Evolutionary conservation across 2,113 vertebrate species (phyloP).

Genomic region (Gnathonemus longibarbis): DNA sequence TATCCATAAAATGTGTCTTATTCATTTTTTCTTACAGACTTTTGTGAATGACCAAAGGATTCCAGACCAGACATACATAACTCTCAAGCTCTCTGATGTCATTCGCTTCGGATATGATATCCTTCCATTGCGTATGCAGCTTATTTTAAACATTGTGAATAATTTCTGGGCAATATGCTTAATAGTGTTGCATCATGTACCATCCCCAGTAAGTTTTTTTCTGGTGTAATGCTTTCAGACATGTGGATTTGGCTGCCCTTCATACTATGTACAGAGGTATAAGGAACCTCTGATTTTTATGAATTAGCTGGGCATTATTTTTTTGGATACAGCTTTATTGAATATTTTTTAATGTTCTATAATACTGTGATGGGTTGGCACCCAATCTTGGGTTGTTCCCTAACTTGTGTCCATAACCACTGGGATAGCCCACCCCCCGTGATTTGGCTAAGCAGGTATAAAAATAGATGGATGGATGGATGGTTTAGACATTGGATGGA

Average conservation of each 20-base stretch:
- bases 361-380: neutral
- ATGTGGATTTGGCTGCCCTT: neutral
- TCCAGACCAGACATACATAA: conserved; percentile 95
- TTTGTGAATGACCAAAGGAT: conserved; percentile 95
- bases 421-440: neutral
- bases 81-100: conserved; percentile 84
- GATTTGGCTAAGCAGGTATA: neutral
- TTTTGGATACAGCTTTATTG: neutral
- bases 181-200: neutral
- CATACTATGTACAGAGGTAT: neutral
- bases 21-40: conserved; percentile 60
- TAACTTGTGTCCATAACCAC: neutral
- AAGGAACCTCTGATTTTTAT: neutral
- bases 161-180: neutral
- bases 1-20: neutral
- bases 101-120: conserved; percentile 98
- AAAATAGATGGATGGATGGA: neutral
- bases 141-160: neutral
- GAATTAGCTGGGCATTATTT: neutral
- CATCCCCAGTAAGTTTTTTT: neutral
- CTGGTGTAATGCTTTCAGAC: neutral
- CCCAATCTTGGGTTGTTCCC: neutral
- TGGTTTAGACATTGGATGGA: neutral
- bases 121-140: conserved; percentile 48
- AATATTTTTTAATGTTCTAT: neutral